Evolutionary conservation across 1,140 invertebrate genomes (phyloP).

Genomic region (Cecropterus lyciades): DNA sequence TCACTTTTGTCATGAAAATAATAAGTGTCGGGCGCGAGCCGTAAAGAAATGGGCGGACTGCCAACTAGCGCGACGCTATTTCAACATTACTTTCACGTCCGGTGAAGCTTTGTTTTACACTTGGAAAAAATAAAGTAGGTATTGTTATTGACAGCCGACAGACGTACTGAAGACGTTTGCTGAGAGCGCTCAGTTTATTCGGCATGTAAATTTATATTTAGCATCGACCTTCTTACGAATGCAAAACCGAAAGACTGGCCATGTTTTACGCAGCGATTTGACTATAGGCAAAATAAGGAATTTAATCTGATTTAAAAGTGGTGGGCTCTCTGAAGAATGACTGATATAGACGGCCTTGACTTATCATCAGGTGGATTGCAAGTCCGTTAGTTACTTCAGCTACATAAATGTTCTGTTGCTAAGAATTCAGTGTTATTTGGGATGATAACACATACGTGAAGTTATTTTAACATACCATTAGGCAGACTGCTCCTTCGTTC

Average conservation of each 20-base stretch:
- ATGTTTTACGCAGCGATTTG: conserved; percentile 1
- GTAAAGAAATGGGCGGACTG: conserved; percentile 59
- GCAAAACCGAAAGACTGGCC: neutral
- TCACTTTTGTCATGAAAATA: conserved; percentile 67
- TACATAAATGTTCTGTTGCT: too few relatives aligned
- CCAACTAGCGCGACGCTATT: conserved; percentile 67
- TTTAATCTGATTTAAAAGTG: too few relatives aligned
- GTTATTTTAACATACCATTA: too few relatives aligned
- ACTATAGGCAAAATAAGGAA: neutral
- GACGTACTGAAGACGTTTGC: conserved; percentile 9
- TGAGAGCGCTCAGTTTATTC: conserved; percentile 15
- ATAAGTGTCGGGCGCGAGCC: conserved; percentile 60
- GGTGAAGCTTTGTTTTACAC: conserved; percentile 52
- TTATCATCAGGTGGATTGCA: too few relatives aligned
- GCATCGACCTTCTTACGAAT: conserved; percentile 7
- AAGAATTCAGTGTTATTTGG: too few relatives aligned
- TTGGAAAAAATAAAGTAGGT: conserved; percentile 46
- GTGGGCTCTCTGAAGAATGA: too few relatives aligned
- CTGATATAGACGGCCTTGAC: too few relatives aligned
- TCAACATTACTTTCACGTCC: conserved; percentile 60
- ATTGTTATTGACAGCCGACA: conserved; percentile 45
- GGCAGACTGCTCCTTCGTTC: too few relatives aligned
- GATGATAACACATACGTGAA: too few relatives aligned
- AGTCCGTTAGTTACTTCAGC: too few relatives aligned
- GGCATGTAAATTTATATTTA: conserved; percentile 18